Conservation (phyloP, 2,113 vertebrate species). For the Colistium nudipinnis region DNA sequence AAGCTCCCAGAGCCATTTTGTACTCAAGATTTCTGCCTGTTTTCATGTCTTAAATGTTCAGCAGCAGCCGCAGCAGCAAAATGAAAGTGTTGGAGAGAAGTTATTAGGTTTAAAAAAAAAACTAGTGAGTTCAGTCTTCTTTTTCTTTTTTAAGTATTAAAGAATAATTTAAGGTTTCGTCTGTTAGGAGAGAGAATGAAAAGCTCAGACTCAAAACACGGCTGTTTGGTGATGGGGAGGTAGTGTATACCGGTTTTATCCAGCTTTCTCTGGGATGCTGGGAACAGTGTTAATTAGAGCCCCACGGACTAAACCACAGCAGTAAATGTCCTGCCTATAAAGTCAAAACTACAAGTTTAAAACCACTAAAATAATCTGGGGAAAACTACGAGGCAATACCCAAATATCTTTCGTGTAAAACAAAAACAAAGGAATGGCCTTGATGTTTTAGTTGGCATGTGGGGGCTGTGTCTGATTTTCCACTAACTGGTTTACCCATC, state of each 20-base stretch:
- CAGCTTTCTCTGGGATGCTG: background rate
- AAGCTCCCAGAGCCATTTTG: background rate
- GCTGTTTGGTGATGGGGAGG: background rate
- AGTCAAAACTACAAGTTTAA: background rate
- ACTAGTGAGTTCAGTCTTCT: constrained; percentile 6
- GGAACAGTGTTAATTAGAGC: background rate
- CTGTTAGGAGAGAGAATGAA: background rate
- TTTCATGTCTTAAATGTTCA: constrained; percentile 28
- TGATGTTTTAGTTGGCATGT: no score
- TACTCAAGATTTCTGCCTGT: background rate
- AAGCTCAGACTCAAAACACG: background rate
- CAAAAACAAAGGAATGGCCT: no score
- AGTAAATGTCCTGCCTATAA: background rate
- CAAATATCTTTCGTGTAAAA: no score
- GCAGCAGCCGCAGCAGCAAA: constrained; percentile 7
- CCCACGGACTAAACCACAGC: background rate
- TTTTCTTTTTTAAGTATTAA: no score
- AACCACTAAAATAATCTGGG: background rate
- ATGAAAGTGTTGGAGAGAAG: constrained; percentile 14
- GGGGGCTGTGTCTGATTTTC: no score
- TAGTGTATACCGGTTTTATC: background rate
- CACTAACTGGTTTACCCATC: no score
- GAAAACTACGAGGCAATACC: no score
- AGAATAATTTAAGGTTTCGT: background rate
- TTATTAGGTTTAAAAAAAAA: constrained; percentile 24